Evolutionary conservation across 2,888 invertebrate species (phyloP).

Genomic region (Acanthosepion pharaonis): DNA sequence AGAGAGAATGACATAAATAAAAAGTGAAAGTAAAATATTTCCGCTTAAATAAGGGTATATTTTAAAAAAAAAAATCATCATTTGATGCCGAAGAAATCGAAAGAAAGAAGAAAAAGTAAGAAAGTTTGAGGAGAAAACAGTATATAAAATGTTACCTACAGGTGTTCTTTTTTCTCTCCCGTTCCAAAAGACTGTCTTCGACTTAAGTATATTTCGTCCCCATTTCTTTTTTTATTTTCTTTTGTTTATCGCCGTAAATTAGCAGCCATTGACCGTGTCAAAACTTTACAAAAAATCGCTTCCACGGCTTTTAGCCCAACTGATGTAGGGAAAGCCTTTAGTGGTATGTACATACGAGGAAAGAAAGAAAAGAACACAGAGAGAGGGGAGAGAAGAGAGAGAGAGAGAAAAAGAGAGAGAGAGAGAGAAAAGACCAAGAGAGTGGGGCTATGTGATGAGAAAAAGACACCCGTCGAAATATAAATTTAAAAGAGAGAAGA

Average conservation of each 20-base stretch:
- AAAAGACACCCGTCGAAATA: too few species aligned
- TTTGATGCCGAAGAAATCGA: not conserved
- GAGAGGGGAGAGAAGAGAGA: not conserved
- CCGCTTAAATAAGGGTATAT: too few species aligned
- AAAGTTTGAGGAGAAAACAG: not conserved
- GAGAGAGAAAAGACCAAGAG: too few species aligned
- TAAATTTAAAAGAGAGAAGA: too few species aligned
- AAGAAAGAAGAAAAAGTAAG: not conserved
- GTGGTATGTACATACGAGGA: not conserved
- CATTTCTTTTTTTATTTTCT: not conserved
- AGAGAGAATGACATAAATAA: not conserved
- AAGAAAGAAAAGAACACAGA: not conserved
- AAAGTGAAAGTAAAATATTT: not conserved
- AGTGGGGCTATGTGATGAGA: too few species aligned
- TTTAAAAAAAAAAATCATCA: too few species aligned
- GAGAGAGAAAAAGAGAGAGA: too few species aligned
- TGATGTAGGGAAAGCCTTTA: not conserved
- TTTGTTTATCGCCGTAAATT: not conserved
- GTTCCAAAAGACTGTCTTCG: not conserved
- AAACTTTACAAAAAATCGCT: constrained; percentile 18
- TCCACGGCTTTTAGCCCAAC: not conserved
- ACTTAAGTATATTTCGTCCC: not conserved
- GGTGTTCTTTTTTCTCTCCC: not conserved
- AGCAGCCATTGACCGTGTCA: not conserved
- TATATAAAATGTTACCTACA: not conserved